Percentiles rank a stretch among this genome's conserved stretches.
phyloP scores from a whole-genome alignment of 23 tunicate species.

The Halocynthia roretzi region DNA sequence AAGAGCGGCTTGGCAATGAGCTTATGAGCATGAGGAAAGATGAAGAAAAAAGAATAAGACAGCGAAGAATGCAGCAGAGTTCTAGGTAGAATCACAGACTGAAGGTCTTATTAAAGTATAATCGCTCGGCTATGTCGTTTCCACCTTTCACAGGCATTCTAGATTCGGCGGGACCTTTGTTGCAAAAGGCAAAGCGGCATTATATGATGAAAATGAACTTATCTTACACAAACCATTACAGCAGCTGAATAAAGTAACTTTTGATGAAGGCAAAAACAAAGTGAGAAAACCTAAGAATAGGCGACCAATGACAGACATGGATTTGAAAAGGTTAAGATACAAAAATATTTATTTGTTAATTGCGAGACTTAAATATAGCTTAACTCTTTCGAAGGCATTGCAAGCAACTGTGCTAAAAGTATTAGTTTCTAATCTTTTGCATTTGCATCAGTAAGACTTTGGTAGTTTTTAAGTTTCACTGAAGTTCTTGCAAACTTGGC shows the following conservation, averaged over 20 bases:
- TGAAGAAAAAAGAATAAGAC: conserved; percentile 54
- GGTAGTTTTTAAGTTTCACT: too few species aligned
- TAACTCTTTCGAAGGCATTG: background rate
- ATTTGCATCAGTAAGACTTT: background rate
- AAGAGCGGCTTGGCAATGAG: conserved; percentile 63
- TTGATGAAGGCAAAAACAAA: conserved; percentile 78
- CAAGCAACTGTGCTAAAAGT: background rate
- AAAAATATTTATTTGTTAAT: too few species aligned
- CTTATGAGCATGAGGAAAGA: conserved; percentile 35
- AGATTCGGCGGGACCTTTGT: conserved; percentile 94
- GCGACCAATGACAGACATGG: conserved; percentile 58
- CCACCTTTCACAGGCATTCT: conserved; percentile 53
- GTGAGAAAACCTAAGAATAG: conserved; percentile 72
- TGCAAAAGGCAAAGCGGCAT: conserved; percentile 54
- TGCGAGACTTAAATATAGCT: too few species aligned
- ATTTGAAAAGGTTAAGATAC: conserved; percentile 26
- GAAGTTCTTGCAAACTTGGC: too few species aligned
- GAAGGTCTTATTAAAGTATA: too few species aligned
- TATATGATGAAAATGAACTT: conserved; percentile 61
- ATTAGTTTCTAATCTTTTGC: too few species aligned
- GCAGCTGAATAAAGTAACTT: conserved; percentile 45
- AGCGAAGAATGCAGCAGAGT: conserved; percentile 6
- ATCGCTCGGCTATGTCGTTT: too few species aligned
- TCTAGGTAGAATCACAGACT: background rate
- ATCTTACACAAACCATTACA: conserved; percentile 55